Conservation (phyloP, 2,797 vertebrate genomes). For the Sitta carolinensis region DNA sequence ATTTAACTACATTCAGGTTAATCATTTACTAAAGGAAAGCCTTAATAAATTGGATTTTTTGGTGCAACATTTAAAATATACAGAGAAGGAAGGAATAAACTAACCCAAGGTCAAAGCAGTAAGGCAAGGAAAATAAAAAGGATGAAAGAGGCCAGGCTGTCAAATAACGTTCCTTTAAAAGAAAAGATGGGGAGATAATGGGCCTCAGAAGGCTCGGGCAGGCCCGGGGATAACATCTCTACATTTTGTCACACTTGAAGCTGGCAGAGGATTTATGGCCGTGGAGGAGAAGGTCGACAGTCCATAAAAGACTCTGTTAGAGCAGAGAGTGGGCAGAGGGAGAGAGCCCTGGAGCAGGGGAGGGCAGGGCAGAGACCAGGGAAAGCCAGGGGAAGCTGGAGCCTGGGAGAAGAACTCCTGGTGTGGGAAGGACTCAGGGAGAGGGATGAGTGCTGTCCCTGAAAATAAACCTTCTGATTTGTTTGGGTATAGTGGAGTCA, state of each 20-base stretch:
- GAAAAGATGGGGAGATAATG: constrained; percentile 42
- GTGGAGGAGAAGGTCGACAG: constrained; percentile 4
- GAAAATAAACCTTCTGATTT: too few species aligned
- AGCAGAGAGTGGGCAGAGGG: neutral
- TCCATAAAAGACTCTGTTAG: constrained; percentile 5
- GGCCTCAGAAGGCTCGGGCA: constrained; percentile 38
- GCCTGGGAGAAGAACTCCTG: too few species aligned
- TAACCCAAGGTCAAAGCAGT: constrained; percentile 39
- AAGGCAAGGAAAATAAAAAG: neutral
- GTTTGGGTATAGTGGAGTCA: too few species aligned
- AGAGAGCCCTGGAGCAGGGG: neutral
- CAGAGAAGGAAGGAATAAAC: constrained; percentile 3
- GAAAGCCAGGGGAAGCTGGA: too few species aligned
- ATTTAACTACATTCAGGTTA: constrained; percentile 26
- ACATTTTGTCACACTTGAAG: constrained; percentile 28
- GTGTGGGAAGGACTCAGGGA: too few species aligned
- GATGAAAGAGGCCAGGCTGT: neutral
- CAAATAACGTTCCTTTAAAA: constrained; percentile 21
- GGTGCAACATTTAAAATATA: neutral
- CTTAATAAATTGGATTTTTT: neutral
- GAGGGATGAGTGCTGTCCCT: too few species aligned
- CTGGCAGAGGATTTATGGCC: constrained; percentile 53
- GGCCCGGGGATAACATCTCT: constrained; percentile 50
- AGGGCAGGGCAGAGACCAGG: neutral
- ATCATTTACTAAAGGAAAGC: constrained; percentile 25